Percentiles rank a stretch among this genome's conserved stretches.
phyloP scores from a whole-genome alignment of 2,888 invertebrate genomes.

The Polymixis flavicincta region DNA sequence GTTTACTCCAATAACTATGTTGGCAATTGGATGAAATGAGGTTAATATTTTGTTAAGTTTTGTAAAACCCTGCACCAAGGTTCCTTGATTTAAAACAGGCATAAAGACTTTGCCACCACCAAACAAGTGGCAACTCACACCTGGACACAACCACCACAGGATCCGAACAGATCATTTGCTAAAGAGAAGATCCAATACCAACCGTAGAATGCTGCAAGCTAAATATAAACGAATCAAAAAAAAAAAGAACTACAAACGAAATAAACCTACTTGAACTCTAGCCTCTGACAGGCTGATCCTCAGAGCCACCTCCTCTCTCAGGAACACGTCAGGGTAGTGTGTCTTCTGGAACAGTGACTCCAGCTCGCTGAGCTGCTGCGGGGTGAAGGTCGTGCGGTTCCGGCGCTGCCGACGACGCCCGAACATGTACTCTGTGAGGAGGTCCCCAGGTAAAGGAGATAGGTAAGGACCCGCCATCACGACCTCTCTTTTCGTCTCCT shows the following conservation, averaged over 20 bases:
- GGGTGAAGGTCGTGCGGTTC: slow-evolving; percentile 98
- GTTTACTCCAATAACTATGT: background rate
- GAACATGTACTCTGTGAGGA: slow-evolving; percentile 98
- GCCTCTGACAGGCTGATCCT: slow-evolving; percentile 98
- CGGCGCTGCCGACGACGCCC: slow-evolving; percentile 96
- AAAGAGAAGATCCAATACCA: background rate
- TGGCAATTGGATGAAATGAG: background rate
- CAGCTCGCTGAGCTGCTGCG: slow-evolving; percentile 97
- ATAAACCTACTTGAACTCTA: slow-evolving; percentile 94
- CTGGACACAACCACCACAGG: background rate
- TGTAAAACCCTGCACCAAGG: background rate
- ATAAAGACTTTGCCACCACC: background rate
- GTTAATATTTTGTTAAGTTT: background rate
- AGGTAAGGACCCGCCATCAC: slow-evolving; percentile 96
- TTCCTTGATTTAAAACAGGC: background rate
- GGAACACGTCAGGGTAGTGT: slow-evolving; percentile 97
- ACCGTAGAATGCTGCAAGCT: background rate
- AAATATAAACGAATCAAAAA: background rate
- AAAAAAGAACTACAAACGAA: background rate
- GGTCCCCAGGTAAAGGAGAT: slow-evolving; percentile 95
- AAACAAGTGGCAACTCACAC: background rate
- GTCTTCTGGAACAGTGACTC: slow-evolving; percentile 98
- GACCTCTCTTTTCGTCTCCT: background rate
- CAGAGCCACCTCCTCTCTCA: slow-evolving; percentile 97
- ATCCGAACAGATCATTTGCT: background rate